Percentiles rank a stretch among this genome's conserved stretches.
Evolutionary conservation across 2,888 invertebrate species (phyloP).

Genomic region (Dexiosoma caninum): DNA sequence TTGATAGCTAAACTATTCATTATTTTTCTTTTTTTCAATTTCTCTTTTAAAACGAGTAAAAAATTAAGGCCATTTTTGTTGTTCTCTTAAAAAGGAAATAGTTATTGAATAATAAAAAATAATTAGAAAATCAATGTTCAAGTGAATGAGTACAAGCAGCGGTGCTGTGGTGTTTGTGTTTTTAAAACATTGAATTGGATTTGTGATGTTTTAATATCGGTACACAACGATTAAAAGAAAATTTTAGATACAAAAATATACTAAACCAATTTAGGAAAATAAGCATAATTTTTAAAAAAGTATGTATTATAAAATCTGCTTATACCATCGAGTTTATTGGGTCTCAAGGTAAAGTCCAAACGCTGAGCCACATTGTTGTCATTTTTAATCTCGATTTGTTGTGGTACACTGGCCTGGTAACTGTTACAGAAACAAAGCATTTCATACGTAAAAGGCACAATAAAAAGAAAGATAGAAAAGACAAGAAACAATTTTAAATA

Average conservation of each 20-base stretch:
- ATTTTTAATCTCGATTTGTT: slow-evolving; percentile 76
- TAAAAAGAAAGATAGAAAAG: slow-evolving; percentile 33
- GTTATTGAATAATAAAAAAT: not conserved
- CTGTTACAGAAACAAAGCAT: slow-evolving; percentile 74
- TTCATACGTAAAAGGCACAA: slow-evolving; percentile 10
- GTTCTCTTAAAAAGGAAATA: slow-evolving; percentile 27
- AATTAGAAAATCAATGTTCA: not conserved
- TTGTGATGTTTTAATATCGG: slow-evolving; percentile 43
- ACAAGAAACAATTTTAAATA: slow-evolving; percentile 13
- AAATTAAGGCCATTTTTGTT: not conserved
- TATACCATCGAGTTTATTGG: slow-evolving; percentile 76
- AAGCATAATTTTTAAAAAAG: slow-evolving; percentile 73
- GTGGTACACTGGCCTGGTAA: slow-evolving; percentile 78
- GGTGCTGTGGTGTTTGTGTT: not conserved
- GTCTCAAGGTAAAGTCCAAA: slow-evolving; percentile 75
- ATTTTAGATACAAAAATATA: slow-evolving; percentile 53
- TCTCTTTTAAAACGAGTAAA: not conserved
- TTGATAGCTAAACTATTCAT: too few relatives aligned
- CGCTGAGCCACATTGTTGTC: slow-evolving; percentile 74
- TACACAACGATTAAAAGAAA: slow-evolving; percentile 58
- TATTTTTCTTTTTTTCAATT: not conserved
- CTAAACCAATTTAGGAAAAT: slow-evolving; percentile 55
- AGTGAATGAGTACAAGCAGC: not conserved
- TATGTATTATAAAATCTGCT: slow-evolving; percentile 76
- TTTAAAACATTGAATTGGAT: slow-evolving; percentile 26